Base-by-base conservation (phyloP, 1,140 invertebrate species). In the Oedothorax gibbosus region DNA sequence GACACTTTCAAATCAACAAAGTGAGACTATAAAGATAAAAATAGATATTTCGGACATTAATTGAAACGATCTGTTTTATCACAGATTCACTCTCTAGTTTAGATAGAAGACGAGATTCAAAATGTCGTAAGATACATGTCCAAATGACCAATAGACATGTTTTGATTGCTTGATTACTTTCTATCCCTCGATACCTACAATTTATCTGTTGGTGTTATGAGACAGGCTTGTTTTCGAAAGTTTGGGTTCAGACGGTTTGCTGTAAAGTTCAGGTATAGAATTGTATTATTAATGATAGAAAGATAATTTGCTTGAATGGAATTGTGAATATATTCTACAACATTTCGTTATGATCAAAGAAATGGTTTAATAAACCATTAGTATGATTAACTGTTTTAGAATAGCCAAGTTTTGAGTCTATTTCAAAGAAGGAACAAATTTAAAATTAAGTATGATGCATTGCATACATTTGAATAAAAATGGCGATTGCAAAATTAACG, bases 131-230 rank as follows among this genome's bases (percentile, higher is more conserved):
- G 49, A 15, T 53, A 71, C 69, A 71, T 71, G 69, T 71, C 21
- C 35, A 20, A 51, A 71, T 71, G 69, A 54, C 69, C 51, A 18
- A 10, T 18, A 15, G 21, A 53, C 57, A 71, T n/a, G 50, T 71
- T 71, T 71, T 71, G 69, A 71, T 71, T 71, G 69, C 50, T 71
- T 71, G 69, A 71, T 71, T 71, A 51, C 69, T 71, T 54, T 54
- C 69, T 10, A n/a, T 53, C 50, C 12, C 50, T n/a, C 12, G 66
- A 14, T 15, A 50, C 69, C 50, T n/a, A 71, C 51, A 53, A 12
- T 18, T 51, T n/a, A 60, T 71, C 54, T 71, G 15, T 49, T n/a
- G 12, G 5, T 35, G 35, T 35, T 35, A 35, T 35, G 35, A 35
- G 35, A 35, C 35, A 35, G 35, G 35, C 35, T 35, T 35, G 35